Evolutionary conservation across 2,113 vertebrate genomes (phyloP).

Genomic region (Dicerorhinus sumatrensis): DNA sequence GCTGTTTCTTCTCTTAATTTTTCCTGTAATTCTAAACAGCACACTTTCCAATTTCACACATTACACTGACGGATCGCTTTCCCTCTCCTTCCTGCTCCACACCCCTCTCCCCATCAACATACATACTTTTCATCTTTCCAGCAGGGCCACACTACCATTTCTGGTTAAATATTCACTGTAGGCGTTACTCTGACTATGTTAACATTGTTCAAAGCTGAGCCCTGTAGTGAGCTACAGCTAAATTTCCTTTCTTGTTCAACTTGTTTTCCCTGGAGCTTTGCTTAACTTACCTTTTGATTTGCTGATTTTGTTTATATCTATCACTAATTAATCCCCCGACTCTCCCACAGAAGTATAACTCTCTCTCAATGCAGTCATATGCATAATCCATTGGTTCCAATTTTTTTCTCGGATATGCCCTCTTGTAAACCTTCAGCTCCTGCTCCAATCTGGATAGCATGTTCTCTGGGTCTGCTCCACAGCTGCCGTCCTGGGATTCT

Average conservation of each 20-base stretch:
- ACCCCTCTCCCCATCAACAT: background rate
- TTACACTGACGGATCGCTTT: background rate
- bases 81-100: background rate
- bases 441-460: background rate
- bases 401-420: background rate
- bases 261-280: constrained; percentile 7
- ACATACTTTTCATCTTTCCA: background rate
- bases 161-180: background rate
- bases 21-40: background rate
- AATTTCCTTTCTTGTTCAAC: background rate
- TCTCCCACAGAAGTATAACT: background rate
- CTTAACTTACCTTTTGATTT: background rate
- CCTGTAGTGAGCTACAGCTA: background rate
- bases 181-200: background rate
- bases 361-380: background rate
- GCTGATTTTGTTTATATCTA: background rate
- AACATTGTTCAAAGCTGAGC: background rate
- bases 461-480: background rate
- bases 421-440: background rate
- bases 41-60: background rate
- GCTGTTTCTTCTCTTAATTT: background rate
- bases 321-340: background rate
- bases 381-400: background rate
- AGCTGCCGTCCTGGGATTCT: background rate
- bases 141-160: background rate